Conservation (phyloP, 2,113 vertebrate species). For the Dromiciops gliroides region DNA sequence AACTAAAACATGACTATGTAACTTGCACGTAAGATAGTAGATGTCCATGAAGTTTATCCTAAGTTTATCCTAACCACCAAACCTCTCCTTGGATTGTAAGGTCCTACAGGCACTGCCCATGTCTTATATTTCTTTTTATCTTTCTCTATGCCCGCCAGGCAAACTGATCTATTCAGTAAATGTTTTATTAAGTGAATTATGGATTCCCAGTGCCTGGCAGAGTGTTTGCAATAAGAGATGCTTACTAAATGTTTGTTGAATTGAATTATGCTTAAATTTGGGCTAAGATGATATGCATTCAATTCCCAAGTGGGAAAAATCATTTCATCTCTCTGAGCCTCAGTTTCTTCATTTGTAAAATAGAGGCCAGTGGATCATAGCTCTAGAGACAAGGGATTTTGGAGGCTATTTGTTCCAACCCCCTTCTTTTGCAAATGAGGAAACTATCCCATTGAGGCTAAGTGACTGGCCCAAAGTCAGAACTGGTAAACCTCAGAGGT, state of each 20-base stretch:
- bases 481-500: background rate
- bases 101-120: background rate
- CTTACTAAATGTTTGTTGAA: background rate
- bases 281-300: background rate
- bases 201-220: background rate
- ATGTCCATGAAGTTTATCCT: background rate
- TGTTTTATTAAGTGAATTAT: background rate
- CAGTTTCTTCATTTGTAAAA: background rate
- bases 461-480: background rate
- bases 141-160: background rate
- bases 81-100: background rate
- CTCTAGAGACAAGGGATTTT: background rate
- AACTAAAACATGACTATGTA: background rate
- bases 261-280: background rate
- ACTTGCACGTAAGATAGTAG: conserved; percentile 9
- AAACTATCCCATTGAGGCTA: background rate
- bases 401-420: background rate
- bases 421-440: background rate
- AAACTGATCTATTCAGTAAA: background rate
- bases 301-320: background rate
- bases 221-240: background rate
- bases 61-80: background rate
- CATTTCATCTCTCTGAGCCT: background rate
- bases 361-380: background rate
- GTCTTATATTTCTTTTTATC: background rate